Percentiles rank a stretch among this genome's conserved stretches.
Evolutionary conservation across 2,797 vertebrate species (phyloP).

Genomic region (Lycodopsis pacificus): DNA sequence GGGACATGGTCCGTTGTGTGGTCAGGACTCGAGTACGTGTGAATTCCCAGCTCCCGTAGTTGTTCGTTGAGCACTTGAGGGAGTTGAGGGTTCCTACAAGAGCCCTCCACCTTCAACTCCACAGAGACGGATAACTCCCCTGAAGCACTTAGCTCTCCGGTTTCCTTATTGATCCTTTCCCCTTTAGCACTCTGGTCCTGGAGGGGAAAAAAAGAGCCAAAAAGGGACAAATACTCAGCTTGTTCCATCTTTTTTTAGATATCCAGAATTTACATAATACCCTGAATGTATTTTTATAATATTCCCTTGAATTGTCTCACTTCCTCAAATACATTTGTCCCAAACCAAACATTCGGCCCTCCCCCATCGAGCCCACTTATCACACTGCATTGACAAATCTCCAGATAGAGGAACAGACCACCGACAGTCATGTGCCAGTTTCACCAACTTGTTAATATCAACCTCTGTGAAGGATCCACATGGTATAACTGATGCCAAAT

Average conservation of each 20-base stretch:
- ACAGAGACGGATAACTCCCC: slow-evolving; percentile 75
- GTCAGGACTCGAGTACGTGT: slow-evolving; percentile 28
- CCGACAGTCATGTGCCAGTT: slow-evolving; percentile 47
- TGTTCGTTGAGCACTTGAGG: slow-evolving; percentile 69
- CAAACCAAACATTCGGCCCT: neutral
- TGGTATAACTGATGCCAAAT: slow-evolving; percentile 2
- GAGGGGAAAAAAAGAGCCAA: slow-evolving; percentile 1
- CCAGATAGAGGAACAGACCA: slow-evolving; percentile 21
- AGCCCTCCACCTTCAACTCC: slow-evolving; percentile 63
- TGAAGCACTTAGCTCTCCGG: slow-evolving; percentile 81
- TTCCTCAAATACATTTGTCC: slow-evolving; percentile 23
- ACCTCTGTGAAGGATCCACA: neutral
- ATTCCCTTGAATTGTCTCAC: slow-evolving; percentile 15
- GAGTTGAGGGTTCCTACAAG: slow-evolving; percentile 48
- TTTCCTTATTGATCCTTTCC: slow-evolving; percentile 83
- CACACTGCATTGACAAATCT: slow-evolving; percentile 22
- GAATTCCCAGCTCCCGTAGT: slow-evolving; percentile 68
- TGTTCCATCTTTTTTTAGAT: neutral
- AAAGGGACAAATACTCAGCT: slow-evolving; percentile 5
- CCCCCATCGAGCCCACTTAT: neutral
- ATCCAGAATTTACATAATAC: neutral
- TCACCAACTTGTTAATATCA: slow-evolving; percentile 10
- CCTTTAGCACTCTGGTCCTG: slow-evolving; percentile 65
- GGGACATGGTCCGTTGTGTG: slow-evolving; percentile 30
- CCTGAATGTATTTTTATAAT: neutral